Base-by-base conservation (phyloP, 2,113 vertebrate genomes). In the Erythrocercus mccallii region DNA sequence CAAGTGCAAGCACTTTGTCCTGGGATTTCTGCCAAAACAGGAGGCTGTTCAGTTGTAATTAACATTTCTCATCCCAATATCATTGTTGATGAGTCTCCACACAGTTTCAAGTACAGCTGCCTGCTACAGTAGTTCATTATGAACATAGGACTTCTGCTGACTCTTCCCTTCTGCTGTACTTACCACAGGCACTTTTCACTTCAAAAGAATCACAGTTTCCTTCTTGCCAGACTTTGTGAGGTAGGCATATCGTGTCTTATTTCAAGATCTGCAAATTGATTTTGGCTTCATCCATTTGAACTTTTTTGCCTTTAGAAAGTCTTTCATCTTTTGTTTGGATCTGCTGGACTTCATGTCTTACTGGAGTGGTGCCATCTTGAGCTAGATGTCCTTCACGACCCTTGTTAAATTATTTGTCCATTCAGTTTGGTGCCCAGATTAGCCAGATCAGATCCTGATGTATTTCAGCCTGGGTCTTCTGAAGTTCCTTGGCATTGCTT, bases 1-100 rank as follows among this genome's bases (percentile, higher is more conserved):
- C 50, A 64, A 91, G 69, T 81, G 78, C 64, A 79, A 91, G 60
- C 0, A 21, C 60, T 96, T 97, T 92, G 86, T 92, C 93, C 88
- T 88, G 64, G 92, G 92, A 96, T 78, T 94, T 87, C 86, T 96
- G 94, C 94, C 94, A 96, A 94, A 92, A 45, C 60, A 93, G 48
- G 79, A 96, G 85, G 27, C 85, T 92, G 74, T 94, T 92, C 8
- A 3, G 51, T 78, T 81, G 71, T 90, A 93, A 96, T 95, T 94
- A 92, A 96, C 81, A 93, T 96, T 97, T 94, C 79, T 95, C 86
- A 88, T 94, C 83, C 73, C 53, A 80, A 11, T 81, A 86, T 94
- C 83, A 54, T 89, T 89, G 88, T 56, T 92, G 88, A 92, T 89
- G 90, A 96, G 72, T 94, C 90, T 90, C 87, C 45, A 81, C 31